phyloP scores from a whole-genome alignment of 2,113 vertebrate species.

The Nannobrachium achirus region DNA sequence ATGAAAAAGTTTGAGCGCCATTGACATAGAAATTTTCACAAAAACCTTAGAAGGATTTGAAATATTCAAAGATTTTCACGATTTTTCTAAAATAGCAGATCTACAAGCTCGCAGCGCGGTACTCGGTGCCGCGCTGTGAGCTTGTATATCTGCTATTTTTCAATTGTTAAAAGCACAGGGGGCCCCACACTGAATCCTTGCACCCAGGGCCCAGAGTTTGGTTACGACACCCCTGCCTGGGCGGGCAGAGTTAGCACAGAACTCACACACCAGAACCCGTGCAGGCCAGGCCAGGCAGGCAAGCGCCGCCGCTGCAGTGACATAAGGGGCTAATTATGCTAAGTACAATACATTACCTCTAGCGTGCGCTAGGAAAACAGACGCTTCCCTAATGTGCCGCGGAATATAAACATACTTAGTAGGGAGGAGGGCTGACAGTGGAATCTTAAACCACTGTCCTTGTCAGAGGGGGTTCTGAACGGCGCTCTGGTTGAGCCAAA shows the following conservation, averaged over 20 bases:
- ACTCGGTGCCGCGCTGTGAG: no score
- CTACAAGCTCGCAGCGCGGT: no score
- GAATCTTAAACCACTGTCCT: conserved; percentile 32
- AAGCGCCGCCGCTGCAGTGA: conserved; percentile 45
- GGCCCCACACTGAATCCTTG: no score
- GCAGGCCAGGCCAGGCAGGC: conserved; percentile 38
- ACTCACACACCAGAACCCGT: conserved; percentile 30
- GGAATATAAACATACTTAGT: conserved; percentile 57
- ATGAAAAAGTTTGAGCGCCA: no score
- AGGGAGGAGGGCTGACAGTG: conserved; percentile 35
- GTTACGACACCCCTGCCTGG: no score
- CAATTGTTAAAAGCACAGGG: no score
- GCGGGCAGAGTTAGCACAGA: conserved; percentile 42
- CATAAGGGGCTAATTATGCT: conserved; percentile 66
- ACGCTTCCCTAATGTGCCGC: conserved; percentile 54
- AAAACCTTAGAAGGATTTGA: no score
- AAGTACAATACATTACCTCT: conserved; percentile 63
- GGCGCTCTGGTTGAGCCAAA: conserved; percentile 37
- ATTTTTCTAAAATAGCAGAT: no score
- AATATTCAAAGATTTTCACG: no score
- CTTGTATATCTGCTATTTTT: no score
- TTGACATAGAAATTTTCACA: no score
- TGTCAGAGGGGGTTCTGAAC: conserved; percentile 46
- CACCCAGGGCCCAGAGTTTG: no score
- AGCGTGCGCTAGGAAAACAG: conserved; percentile 57